Base-by-base conservation (phyloP, 2,888 invertebrate genomes). In the Thecocarcelia acutangulata region DNA sequence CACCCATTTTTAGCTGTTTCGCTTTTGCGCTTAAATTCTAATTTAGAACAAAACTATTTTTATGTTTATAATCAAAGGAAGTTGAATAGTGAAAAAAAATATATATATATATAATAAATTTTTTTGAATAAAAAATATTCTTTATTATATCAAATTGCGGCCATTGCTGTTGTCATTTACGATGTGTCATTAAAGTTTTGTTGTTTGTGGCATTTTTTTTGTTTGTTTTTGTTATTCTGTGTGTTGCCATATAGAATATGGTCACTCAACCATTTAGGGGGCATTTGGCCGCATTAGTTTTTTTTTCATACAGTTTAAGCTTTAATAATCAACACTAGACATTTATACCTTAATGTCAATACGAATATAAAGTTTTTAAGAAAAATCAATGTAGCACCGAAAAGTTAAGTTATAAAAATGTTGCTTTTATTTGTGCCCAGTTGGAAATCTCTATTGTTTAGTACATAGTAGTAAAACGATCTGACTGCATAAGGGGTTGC, bases 251-350 rank as follows among this genome's bases (percentile, higher is more conserved):
- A 61, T 61, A 54, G 58, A 75, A 80, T 76, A 76, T 81, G 80
- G 76, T 50, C 68, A 72, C 61, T 63, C 61, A 56, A 76, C 80
- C 76, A 76, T 81, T 81, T 81, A 66, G 54, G 68, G 74, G 24
- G 37, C 17, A 73, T 54, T 80, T 83, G 83, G 74, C 77, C 80
- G 61, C 76, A 77, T 70, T 83, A 64, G 44, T 17, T 44, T 76
- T 28, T 11, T 19, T 8, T 56, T 28, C 9, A 28, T 50, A n/a
- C 8, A 8, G 13, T 28, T 12, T 48, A 1, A 3, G 11, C 24
- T 59, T 48, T 48, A 46, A 46, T 21, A 46, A 33, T 63, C 12
- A 52, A 33, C 50, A 54, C 33, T 28, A 73, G 28, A 63, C 54
- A 44, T 5, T 44, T 15, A 13, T 40, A 19, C 17, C 19, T 21